phyloP scores from a whole-genome alignment of 1,140 invertebrate species.

The Micrasema longulum region DNA sequence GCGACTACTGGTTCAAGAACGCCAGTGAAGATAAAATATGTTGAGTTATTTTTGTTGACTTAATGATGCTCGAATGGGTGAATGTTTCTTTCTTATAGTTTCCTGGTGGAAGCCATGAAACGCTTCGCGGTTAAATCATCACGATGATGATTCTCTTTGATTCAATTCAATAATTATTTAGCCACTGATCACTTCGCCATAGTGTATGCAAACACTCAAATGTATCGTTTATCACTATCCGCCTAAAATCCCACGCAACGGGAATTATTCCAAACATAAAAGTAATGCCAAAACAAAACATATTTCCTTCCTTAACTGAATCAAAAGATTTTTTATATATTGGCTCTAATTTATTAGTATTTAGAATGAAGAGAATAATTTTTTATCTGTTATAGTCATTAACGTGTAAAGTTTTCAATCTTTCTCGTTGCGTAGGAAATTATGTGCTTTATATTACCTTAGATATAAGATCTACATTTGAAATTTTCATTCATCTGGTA shows the following conservation, averaged over 20 bases:
- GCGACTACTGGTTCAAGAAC: constrained; percentile 5
- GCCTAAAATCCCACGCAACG: neutral
- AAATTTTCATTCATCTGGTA: constrained; percentile 1
- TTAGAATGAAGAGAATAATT: too few relatives aligned
- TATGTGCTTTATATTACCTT: constrained; percentile 15
- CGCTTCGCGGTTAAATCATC: neutral
- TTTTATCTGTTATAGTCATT: too few relatives aligned
- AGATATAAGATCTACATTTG: constrained; percentile 32
- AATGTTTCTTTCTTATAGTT: constrained; percentile 27
- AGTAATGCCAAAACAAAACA: too few relatives aligned
- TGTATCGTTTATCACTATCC: constrained; percentile 5
- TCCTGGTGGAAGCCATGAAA: constrained; percentile 8
- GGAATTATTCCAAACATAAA: too few relatives aligned
- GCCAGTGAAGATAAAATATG: constrained; percentile 23
- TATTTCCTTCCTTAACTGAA: too few relatives aligned
- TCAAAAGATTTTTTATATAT: too few relatives aligned
- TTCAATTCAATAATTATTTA: too few relatives aligned
- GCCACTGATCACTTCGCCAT: neutral
- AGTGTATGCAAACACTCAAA: neutral
- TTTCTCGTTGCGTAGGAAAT: neutral
- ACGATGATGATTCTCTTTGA: too few relatives aligned
- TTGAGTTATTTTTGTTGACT: constrained; percentile 35
- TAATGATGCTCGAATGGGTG: constrained; percentile 36
- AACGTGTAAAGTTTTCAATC: too few relatives aligned
- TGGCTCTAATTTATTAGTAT: too few relatives aligned